Base-by-base conservation (phyloP, 2,888 invertebrate species). In the Beris morrisii region DNA sequence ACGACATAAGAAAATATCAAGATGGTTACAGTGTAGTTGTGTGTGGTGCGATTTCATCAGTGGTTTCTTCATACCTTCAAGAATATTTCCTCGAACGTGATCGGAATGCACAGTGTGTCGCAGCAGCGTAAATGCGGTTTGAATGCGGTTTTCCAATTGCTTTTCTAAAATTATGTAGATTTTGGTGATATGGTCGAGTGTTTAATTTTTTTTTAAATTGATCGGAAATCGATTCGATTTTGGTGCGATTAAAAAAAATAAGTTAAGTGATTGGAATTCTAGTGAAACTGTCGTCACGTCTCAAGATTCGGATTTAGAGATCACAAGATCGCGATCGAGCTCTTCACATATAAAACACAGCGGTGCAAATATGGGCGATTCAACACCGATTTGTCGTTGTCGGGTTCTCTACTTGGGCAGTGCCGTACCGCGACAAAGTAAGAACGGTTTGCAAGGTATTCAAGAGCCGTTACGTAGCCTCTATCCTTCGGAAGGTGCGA, bases 391-490 rank as follows among this genome's bases (percentile, higher is more conserved):
- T 77, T 95, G 97, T 83, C 89, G 96, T 75, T 98, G 97, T 83
- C 89, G 96, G 71, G 97, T 98, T 64, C 87, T 97, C 67, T 99
- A 98, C 82, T 85, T 99, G 75, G 98, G 98, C 73, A 94, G 94
- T 74, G 91, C 96, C 30, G 97, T 97, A 74, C 95, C 98, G 38
- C 95, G 97, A 77, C 93, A 96, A 79, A 96, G 96, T 78, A 97
- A 98, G 81, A 97, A 99, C 77, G 98, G 98, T 59, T 85, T 99
- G 57, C 93, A 97, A 77, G 96, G 95, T 66, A 94, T 97, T 72
- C 98, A 99, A 83, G 97, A 98, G 79, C 98, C 98, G 3, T 82
- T 99, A 73, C 88, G 93, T 73, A 97, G 97, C 76, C 83, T 97
- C 67, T 99, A 99, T 81, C 96, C 97, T 67, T 94, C 95, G 72